phyloP scores from a whole-genome alignment of 2,888 invertebrate species.

The Cyclophora albipunctata region DNA sequence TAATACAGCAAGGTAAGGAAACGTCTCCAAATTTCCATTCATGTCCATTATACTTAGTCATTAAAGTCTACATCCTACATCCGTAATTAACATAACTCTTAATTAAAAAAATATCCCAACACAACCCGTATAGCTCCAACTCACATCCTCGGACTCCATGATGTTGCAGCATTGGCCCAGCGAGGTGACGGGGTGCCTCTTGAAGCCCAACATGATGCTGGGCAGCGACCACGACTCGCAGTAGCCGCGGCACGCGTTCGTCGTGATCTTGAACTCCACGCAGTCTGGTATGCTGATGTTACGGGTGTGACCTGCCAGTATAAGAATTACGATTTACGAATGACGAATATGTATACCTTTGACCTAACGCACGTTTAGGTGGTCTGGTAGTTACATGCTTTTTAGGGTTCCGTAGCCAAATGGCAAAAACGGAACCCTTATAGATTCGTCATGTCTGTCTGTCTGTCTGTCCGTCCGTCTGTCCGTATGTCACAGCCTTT shows the following conservation, averaged over 20 bases:
- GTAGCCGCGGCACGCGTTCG: slow-evolving; percentile 91
- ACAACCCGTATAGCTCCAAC: slow-evolving; percentile 20
- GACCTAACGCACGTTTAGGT: neutral
- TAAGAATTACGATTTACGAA: neutral
- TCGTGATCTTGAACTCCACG: slow-evolving; percentile 87
- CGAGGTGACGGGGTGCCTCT: slow-evolving; percentile 81
- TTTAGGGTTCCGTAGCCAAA: no score
- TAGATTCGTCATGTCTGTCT: no score
- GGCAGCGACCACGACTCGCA: slow-evolving; percentile 92
- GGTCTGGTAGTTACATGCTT: no score
- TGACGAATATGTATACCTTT: neutral
- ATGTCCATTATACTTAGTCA: no score
- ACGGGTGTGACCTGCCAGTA: slow-evolving; percentile 81
- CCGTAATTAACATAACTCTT: no score
- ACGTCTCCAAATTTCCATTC: no score
- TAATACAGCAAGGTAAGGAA: no score
- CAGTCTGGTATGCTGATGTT: slow-evolving; percentile 89
- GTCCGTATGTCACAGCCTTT: no score
- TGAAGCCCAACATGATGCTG: slow-evolving; percentile 74
- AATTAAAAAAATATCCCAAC: no score
- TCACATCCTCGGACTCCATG: slow-evolving; percentile 89
- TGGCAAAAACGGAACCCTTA: no score
- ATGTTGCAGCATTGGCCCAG: slow-evolving; percentile 93
- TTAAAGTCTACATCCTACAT: no score
- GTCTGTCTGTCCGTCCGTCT: no score